phyloP scores from a whole-genome alignment of 92 coral and sea anemone species.

The Pocillopora meandrina region DNA sequence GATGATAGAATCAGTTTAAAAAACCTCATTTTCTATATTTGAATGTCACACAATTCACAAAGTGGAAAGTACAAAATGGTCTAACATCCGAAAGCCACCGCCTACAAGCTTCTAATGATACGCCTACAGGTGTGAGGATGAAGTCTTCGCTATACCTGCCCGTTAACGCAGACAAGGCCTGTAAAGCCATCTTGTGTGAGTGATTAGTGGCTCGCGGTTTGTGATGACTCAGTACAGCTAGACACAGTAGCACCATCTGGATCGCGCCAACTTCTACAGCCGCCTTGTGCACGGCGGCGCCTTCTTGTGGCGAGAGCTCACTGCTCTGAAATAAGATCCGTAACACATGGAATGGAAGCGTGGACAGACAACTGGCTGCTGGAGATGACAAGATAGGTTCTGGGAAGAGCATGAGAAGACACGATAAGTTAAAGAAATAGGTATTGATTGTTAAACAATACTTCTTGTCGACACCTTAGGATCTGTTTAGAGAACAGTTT shows the following conservation, averaged over 20 bases:
- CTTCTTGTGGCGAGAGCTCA: constrained; percentile 59
- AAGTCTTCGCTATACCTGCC: constrained; percentile 62
- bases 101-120: too few species aligned
- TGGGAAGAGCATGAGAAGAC: constrained; percentile 13
- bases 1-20: too few species aligned
- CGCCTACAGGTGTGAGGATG: too few species aligned
- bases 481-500: too few species aligned
- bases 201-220: constrained; percentile 75
- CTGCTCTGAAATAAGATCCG: constrained; percentile 71
- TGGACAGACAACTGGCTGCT: constrained; percentile 79
- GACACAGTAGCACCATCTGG: constrained; percentile 85
- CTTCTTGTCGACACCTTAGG: too few species aligned
- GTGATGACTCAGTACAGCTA: constrained; percentile 96
- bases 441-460: background rate
- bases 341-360: constrained; percentile 86
- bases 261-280: constrained; percentile 89
- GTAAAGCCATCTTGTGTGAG: constrained; percentile 80
- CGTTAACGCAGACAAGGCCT: constrained; percentile 83
- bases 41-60: too few species aligned
- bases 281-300: constrained; percentile 68
- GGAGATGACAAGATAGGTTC: constrained; percentile 78
- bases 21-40: too few species aligned
- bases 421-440: background rate
- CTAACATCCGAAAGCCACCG: too few species aligned
- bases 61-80: too few species aligned